Conservation (phyloP, 1,140 invertebrate genomes). For the Drosophila melanogaster region Release_6_plus_ISO1_MT NT_037436.4:20473501-20474000, state of each 20-base stretch:
- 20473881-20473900: slow-evolving; percentile 34
- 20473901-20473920: slow-evolving; percentile 60
- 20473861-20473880: slow-evolving; percentile 30
- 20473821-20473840: slow-evolving; percentile 47
- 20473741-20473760: background rate
- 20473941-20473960: slow-evolving; percentile 49
- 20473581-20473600: too few species aligned
- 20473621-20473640: too few species aligned
- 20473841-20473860: slow-evolving; percentile 37
- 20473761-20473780: slow-evolving; percentile 38
- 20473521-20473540: too few species aligned
- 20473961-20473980: slow-evolving; percentile 56
- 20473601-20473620: too few species aligned
- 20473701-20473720: background rate
- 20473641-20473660: too few species aligned
- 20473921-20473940: slow-evolving; percentile 27
- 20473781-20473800: slow-evolving; percentile 67
- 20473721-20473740: slow-evolving; percentile 13
- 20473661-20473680: too few species aligned
- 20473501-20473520: too few species aligned
- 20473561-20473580: too few species aligned
- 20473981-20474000: slow-evolving; percentile 35
- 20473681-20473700: too few species aligned
- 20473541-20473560: too few species aligned
- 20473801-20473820: slow-evolving; percentile 49